Evolutionary conservation across 2,888 invertebrate species (phyloP).

Genomic region (Heliconius erato): DNA sequence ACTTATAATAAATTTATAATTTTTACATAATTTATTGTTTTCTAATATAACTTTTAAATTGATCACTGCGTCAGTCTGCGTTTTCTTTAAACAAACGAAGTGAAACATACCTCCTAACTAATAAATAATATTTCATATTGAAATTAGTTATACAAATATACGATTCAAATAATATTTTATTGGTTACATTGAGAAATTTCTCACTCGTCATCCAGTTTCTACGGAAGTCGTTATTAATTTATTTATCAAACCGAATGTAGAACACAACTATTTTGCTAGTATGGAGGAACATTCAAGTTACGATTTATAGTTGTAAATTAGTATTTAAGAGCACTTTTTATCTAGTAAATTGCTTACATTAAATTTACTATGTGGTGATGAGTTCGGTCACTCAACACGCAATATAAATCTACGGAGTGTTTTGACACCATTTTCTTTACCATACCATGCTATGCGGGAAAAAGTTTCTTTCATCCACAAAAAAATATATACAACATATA

Average conservation of each 20-base stretch:
- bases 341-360: not conserved
- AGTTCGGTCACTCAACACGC: not conserved
- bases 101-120: not conserved
- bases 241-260: not conserved
- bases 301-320: not conserved
- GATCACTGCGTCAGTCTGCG: not conserved
- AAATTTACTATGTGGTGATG: not conserved
- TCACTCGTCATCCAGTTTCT: slow-evolving; percentile 3
- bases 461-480: not conserved
- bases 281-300: not conserved
- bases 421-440: not conserved
- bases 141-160: slow-evolving; percentile 4
- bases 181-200: not conserved
- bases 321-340: not conserved
- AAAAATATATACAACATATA: too few species aligned
- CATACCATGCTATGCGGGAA: not conserved
- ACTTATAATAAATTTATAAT: too few species aligned
- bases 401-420: not conserved
- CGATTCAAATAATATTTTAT: not conserved
- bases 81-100: slow-evolving; percentile 1
- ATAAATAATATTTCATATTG: slow-evolving; percentile 7
- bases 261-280: not conserved
- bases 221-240: slow-evolving; percentile 27
- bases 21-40: not conserved
- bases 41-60: not conserved